These are phyloP conservation scores for Nesoenas mayeri DNA, from an alignment of 2,113 vertebrate genomes.

Conservation along the genomic window DNA sequence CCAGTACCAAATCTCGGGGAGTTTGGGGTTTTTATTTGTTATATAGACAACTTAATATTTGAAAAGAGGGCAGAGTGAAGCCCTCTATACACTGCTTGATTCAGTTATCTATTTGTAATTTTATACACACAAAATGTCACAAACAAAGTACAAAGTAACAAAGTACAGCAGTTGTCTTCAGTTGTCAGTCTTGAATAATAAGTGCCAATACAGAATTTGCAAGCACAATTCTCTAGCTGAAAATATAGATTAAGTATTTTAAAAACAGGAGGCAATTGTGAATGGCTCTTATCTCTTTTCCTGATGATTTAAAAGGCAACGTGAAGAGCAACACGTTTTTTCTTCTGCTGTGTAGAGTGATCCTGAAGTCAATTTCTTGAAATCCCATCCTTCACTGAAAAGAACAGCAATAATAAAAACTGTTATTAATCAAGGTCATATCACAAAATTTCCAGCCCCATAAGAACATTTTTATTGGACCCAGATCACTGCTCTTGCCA, in stretches of 20 bases:
- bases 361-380: conserved; percentile 14
- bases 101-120: neutral
- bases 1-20: neutral
- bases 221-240: neutral
- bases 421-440: neutral
- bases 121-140: neutral
- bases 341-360: neutral
- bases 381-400: conserved; percentile 31
- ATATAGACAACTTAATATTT: neutral
- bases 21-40: neutral
- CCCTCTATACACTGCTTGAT: neutral
- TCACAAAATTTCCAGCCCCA: neutral
- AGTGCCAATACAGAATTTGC: neutral
- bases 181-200: neutral
- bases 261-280: neutral
- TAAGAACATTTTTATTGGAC: neutral
- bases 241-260: neutral
- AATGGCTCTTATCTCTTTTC: neutral
- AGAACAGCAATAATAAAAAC: neutral
- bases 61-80: neutral
- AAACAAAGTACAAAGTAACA: neutral
- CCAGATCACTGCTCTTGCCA: neutral
- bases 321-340: neutral
- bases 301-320: neutral
- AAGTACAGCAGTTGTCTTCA: neutral